Base-by-base conservation (phyloP, 2,797 vertebrate species). In the Sebastes paucispinis region DNA sequence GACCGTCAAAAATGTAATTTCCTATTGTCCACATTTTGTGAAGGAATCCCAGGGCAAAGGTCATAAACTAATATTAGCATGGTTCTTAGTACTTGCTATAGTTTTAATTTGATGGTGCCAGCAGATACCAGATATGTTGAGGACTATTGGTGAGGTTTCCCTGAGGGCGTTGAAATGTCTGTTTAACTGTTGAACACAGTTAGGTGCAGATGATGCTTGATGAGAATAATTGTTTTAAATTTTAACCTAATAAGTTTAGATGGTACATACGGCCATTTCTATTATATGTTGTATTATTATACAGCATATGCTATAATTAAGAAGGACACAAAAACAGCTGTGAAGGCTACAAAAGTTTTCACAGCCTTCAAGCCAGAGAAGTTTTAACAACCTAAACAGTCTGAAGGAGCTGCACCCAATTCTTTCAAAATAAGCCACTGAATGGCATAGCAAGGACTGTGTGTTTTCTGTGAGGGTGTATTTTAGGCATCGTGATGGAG, bases 11-110 rank as follows among this genome's bases (percentile, higher is more conserved):
- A 58, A 62, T 85, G 24, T 81, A 73, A 87, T 80, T 68, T 73
- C 75, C 58, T 82, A 9, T 78, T 83, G 70, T 75, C 47, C 50
- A n/a, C 50, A 54, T 54, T 11, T 50, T 75, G 63, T 75, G 63
- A 77, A 79, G 57, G 11, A 24, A 57, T 91, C 6, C 0, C 39
- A 0, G 39, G 14, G 14, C 6, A 14, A 47, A 47, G 43, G 43
- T 47, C 43, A 47, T 1, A 1, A 47, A 47, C 81, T 89, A 88
- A 81, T 88, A 92, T 90, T 89, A 86, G 20, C 58, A 75, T 65
- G 11, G n/a, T 63, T 34, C 31, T 22, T 63, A 31, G 20, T 59
- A 71, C 50, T 68, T 58, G 25, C 70, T 77, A 22, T 77, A 22
- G 6, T 66, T 81, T 87, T 82, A 69, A 87, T 87, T 83, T 75